Conservation (phyloP, 2,888 invertebrate genomes). For the Phanerotoma sp. region DNA sequence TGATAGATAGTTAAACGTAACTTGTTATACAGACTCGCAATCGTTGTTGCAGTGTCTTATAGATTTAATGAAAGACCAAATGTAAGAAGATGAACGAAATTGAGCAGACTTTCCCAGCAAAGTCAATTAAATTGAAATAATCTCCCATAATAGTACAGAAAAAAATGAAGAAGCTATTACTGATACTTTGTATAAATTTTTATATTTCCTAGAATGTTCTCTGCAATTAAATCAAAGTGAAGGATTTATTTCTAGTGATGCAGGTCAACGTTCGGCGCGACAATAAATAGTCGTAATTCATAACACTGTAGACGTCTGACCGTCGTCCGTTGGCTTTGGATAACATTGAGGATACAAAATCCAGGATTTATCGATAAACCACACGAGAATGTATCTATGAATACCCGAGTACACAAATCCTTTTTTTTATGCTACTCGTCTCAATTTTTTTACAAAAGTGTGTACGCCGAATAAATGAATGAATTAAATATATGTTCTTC, state of each 20-base stretch:
- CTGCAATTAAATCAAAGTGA: not conserved
- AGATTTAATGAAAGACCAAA: slow-evolving; percentile 8
- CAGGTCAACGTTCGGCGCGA: slow-evolving; percentile 15
- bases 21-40: slow-evolving; percentile 16
- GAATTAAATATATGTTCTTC: slow-evolving; percentile 6
- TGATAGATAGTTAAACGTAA: slow-evolving; percentile 18
- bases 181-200: not conserved
- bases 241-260: not conserved
- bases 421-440: not conserved
- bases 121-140: not conserved
- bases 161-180: too few species aligned
- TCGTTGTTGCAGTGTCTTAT: slow-evolving; percentile 10
- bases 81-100: not conserved
- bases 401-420: not conserved
- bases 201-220: not conserved
- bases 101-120: not conserved
- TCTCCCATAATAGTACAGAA: not conserved
- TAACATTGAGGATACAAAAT: slow-evolving; percentile 2
- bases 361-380: slow-evolving; percentile 10
- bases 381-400: not conserved
- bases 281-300: slow-evolving; percentile 14
- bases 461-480: slow-evolving; percentile 3
- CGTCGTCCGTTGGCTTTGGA: not conserved
- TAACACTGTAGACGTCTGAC: slow-evolving; percentile 1
- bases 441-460: not conserved